Percentiles rank a stretch among this genome's conserved stretches.
Conservation (phyloP, 2,797 vertebrate species). For the Coregonus ussuriensis region DNA sequence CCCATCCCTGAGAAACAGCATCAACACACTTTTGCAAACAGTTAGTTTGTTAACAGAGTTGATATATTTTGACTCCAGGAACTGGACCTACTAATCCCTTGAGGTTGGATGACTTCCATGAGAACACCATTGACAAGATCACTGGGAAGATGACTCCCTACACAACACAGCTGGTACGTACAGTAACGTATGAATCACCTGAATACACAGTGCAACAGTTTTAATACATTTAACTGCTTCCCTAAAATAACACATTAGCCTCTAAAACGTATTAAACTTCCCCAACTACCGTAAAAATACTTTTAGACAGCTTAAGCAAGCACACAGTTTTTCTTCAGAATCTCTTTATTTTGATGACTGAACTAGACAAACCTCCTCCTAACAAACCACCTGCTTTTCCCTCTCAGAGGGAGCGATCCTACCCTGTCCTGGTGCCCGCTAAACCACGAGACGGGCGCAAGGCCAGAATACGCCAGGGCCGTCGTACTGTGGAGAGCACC, state of each 20-base stretch:
- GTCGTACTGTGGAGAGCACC: conserved; percentile 27
- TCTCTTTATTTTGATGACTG: neutral
- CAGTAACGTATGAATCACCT: conserved; percentile 28
- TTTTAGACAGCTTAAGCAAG: neutral
- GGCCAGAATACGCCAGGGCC: conserved; percentile 54
- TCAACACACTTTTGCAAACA: neutral
- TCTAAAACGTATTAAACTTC: neutral
- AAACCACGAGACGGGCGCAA: conserved; percentile 62
- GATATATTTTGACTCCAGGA: conserved; percentile 65
- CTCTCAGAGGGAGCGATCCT: conserved; percentile 73
- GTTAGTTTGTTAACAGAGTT: no score
- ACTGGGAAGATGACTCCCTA: conserved; percentile 59
- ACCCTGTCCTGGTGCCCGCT: conserved; percentile 60
- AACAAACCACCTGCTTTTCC: conserved; percentile 17
- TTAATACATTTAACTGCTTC: neutral
- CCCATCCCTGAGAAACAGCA: neutral
- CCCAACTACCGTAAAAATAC: neutral
- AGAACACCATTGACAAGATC: conserved; percentile 62
- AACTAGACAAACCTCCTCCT: neutral
- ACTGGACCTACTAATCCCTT: conserved; percentile 68
- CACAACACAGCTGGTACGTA: conserved; percentile 69
- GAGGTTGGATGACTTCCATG: conserved; percentile 70
- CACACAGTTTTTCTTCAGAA: neutral
- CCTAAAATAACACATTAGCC: neutral
- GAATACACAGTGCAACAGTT: neutral